phyloP scores from a whole-genome alignment of 2,113 vertebrate genomes.

The Marcusenius ussheri region DNA sequence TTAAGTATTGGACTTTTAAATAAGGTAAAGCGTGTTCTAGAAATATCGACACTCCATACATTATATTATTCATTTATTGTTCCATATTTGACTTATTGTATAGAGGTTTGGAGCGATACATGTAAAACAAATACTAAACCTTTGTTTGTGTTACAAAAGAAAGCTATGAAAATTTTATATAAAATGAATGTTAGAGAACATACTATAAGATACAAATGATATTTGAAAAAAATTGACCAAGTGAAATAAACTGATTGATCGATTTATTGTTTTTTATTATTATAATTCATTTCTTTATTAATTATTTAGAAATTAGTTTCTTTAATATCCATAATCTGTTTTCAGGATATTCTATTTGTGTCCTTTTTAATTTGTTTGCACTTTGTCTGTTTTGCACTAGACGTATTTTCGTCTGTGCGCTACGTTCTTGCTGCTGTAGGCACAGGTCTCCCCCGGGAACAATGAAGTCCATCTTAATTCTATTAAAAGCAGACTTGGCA shows the following conservation, averaged over 20 bases:
- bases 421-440: neutral
- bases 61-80: too few species aligned
- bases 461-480: neutral
- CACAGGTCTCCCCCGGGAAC: neutral
- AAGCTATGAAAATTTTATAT: too few species aligned
- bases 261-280: neutral
- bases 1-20: neutral
- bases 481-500: neutral
- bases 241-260: too few species aligned
- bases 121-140: too few species aligned
- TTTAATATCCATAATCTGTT: neutral
- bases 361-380: neutral
- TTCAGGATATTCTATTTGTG: neutral
- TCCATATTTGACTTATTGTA: too few species aligned
- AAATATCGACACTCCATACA: too few species aligned
- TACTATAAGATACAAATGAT: too few species aligned
- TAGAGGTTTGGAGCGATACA: too few species aligned
- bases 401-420: neutral
- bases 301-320: neutral
- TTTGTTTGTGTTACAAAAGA: too few species aligned
- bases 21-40: too few species aligned
- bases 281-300: neutral
- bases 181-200: too few species aligned
- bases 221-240: too few species aligned
- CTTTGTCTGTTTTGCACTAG: neutral